These are phyloP conservation scores for Istiophorus platypterus DNA, from an alignment of 2,113 vertebrate species.

Conservation along the genomic window DNA sequence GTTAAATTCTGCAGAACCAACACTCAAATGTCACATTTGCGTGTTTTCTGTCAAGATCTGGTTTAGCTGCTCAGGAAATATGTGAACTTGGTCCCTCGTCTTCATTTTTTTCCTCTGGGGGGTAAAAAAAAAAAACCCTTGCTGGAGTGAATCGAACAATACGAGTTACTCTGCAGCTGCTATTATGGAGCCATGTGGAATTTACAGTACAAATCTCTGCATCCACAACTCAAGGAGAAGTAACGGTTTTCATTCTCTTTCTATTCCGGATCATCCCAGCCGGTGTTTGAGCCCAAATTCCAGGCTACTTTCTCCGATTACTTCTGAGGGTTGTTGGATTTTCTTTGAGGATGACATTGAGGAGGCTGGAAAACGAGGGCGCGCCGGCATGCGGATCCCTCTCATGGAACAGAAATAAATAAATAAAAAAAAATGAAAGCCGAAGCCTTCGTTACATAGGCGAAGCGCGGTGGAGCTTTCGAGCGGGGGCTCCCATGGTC, in stretches of 20 bases:
- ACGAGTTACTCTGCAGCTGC: too few relatives aligned
- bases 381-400: not conserved
- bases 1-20: not conserved
- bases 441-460: conserved; percentile 44
- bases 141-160: not conserved
- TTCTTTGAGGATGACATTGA: conserved; percentile 59
- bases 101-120: not conserved
- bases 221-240: not conserved
- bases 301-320: conserved; percentile 7
- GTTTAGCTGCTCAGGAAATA: not conserved
- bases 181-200: not conserved
- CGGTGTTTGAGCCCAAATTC: conserved; percentile 11
- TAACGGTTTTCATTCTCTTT: not conserved
- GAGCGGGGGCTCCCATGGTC: conserved; percentile 29
- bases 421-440: too few relatives aligned
- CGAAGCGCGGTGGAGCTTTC: conserved; percentile 11
- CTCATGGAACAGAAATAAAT: conserved; percentile 17
- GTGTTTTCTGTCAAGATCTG: not conserved
- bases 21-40: not conserved
- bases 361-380: conserved; percentile 40
- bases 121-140: not conserved
- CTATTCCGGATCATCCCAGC: not conserved
- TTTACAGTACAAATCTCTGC: not conserved
- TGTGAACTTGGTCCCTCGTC: not conserved
- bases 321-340: conserved; percentile 20